Base-by-base conservation (phyloP, 2,113 vertebrate genomes). In the Brevimyrus niger region DNA sequence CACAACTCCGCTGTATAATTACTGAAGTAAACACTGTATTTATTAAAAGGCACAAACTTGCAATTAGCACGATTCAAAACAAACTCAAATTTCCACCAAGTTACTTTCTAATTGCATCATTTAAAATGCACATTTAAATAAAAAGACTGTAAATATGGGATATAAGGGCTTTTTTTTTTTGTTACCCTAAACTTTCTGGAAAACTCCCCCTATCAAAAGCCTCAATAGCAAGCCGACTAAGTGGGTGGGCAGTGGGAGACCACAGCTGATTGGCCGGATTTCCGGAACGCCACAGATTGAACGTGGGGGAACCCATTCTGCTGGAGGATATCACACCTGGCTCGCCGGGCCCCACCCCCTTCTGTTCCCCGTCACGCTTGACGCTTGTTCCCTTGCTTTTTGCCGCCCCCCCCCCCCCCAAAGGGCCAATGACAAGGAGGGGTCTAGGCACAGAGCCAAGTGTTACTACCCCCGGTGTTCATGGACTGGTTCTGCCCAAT, bases 401-500 rank as follows among this genome's bases (percentile, higher is more conserved):
- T 35, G 3, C 15, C 17, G 4, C 44, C 83, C 42, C 21, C 87
- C 15, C 17, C 1, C 44, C 83, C 42, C 21, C 87, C 87, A 3
- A 87, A 87, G 17, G 76, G 73, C 21, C 92, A 93, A 55, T 53
- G 83, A 82, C 89, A 90, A 83, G 91, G 65, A 2, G 85, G 27
- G 80, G 85, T 50, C 11, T 47, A 35, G 47, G 85, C 48, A 35
- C 21, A 3, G 47, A 21, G 53, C 61, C 82, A 84, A 92, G 89
- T 93, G 94, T 21, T 93, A 94, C 95, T 94, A 92, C 92, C 19
- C 10, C 90, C 92, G 17, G 93, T 92, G 94, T 94, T 94, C 94
- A 92, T 88, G 91, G 94, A 91, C 93, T 91, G 93, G 93, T 93
- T 93, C 92, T 88, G 93, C 92, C 95, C 95, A 96, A 96, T 96